A percentile compares a stretch with the other conserved stretches of the same genome.
Conservation (phyloP, 2,797 vertebrate species). For the Lepus oiostolus region DNA sequence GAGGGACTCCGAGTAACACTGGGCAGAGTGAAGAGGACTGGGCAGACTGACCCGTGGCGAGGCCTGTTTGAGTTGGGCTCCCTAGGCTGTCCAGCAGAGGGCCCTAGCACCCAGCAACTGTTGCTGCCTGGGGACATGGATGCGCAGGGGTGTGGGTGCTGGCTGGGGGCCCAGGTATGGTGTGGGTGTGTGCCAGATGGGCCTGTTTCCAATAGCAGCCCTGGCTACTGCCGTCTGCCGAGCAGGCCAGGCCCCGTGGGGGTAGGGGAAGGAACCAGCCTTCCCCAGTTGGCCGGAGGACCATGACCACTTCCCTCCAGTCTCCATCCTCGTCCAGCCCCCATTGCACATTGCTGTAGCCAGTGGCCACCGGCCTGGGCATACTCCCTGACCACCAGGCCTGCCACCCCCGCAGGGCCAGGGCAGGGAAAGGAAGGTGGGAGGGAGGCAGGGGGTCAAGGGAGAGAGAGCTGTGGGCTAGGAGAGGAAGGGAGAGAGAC, state of each 20-base stretch:
- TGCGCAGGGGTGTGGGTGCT: slow-evolving; percentile 51
- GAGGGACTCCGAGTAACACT: not conserved
- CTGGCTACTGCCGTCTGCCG: slow-evolving; percentile 33
- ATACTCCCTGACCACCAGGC: slow-evolving; percentile 22
- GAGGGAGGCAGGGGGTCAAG: not conserved
- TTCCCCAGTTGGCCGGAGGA: slow-evolving; percentile 15
- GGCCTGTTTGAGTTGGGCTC: not conserved
- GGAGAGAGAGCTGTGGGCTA: not conserved
- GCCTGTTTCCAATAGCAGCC: slow-evolving; percentile 75
- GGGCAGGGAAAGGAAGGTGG: slow-evolving; percentile 35
- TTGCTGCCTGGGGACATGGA: not conserved
- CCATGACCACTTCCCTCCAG: slow-evolving; percentile 68
- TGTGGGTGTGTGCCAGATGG: slow-evolving; percentile 56
- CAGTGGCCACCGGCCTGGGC: not conserved
- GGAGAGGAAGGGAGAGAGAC: slow-evolving; percentile 69
- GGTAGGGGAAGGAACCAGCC: slow-evolving; percentile 24
- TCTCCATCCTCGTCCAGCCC: not conserved
- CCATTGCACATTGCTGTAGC: not conserved
- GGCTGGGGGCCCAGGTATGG: slow-evolving; percentile 66
- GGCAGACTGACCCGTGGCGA: not conserved
- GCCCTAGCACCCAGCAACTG: slow-evolving; percentile 44
- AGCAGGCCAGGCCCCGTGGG: not conserved
- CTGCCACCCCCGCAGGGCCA: slow-evolving; percentile 37
- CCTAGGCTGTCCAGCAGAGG: slow-evolving; percentile 62
- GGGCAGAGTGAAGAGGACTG: not conserved